Percentiles rank a stretch among this genome's conserved stretches.
These are phyloP conservation scores for Penaeus indicus DNA, from an alignment of 1,140 invertebrate genomes.

Conservation along the genomic window DNA sequence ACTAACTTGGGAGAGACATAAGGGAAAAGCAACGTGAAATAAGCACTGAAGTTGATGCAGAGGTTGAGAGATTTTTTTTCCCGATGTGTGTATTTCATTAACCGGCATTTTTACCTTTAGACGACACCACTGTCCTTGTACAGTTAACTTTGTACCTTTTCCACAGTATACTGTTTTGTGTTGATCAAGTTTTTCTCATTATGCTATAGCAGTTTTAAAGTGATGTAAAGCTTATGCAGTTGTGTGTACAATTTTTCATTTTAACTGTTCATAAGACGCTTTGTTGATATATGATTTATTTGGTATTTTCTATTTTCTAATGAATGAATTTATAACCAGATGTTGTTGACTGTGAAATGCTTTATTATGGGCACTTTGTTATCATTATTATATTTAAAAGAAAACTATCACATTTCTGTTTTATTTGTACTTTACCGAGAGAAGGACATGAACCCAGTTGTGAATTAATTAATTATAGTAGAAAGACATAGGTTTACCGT, in stretches of 20 bases:
- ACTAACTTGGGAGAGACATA: no score
- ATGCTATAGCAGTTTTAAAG: conserved; percentile 32
- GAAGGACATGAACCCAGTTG: conserved; percentile 1
- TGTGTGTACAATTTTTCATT: conserved; percentile 35
- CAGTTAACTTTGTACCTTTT: conserved; percentile 43
- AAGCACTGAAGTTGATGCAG: no score
- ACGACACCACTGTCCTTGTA: conserved; percentile 41
- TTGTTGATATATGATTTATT: conserved; percentile 35
- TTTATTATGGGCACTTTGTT: conserved; percentile 43
- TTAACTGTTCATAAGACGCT: conserved; percentile 25
- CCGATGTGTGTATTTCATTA: conserved; percentile 18
- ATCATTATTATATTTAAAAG: conserved; percentile 5
- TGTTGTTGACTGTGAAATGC: conserved; percentile 40
- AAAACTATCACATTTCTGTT: conserved; percentile 12
- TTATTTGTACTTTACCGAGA: conserved; percentile 12
- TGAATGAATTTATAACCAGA: conserved; percentile 31
- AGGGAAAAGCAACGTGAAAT: no score
- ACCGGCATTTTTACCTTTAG: conserved; percentile 26
- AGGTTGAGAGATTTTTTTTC: background rate
- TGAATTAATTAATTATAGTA: no score
- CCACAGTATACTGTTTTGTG: conserved; percentile 39
- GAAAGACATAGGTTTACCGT: no score
- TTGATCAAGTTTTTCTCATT: conserved; percentile 43
- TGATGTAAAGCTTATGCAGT: conserved; percentile 38
- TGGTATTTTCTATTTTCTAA: conserved; percentile 26